Percentiles rank a stretch among this genome's conserved stretches.
These are phyloP conservation scores for Eurytoma adleriae DNA, from an alignment of 2,888 invertebrate species.

Conservation along the genomic window DNA sequence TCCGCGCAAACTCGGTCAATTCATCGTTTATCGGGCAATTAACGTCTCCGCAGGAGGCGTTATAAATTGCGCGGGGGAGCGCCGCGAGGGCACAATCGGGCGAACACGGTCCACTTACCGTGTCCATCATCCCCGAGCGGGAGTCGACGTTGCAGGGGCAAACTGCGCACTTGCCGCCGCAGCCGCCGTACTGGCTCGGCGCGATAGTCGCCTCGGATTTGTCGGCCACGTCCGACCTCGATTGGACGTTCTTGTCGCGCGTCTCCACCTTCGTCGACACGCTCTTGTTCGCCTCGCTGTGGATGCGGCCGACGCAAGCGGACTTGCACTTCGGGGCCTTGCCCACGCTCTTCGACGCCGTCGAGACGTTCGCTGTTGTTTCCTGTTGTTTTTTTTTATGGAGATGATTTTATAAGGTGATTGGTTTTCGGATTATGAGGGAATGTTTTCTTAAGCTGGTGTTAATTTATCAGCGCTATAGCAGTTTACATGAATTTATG, in stretches of 20 bases:
- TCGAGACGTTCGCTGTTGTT: background rate
- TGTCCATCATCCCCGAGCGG: background rate
- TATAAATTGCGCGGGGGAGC: background rate
- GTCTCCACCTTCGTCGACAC: background rate
- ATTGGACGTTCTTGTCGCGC: conserved; percentile 15
- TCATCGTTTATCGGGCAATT: background rate
- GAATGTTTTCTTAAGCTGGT: no score
- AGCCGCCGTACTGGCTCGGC: background rate
- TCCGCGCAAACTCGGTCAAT: background rate
- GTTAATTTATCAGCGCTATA: no score
- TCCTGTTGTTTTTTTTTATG: conserved; percentile 9
- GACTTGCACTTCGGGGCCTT: background rate
- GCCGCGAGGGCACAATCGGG: no score
- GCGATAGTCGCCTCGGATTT: conserved; percentile 7
- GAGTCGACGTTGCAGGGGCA: conserved; percentile 57
- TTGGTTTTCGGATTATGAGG: no score
- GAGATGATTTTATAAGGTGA: background rate
- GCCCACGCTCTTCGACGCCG: background rate
- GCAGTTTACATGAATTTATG: no score
- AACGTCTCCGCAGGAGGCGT: background rate
- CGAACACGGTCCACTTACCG: conserved; percentile 2
- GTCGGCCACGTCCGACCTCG: conserved; percentile 31
- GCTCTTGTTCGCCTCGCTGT: conserved; percentile 7
- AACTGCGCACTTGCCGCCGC: conserved; percentile 56
- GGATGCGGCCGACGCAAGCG: conserved; percentile 25